Conservation (phyloP, 2,797 vertebrate species). For the Falco peregrinus region DNA sequence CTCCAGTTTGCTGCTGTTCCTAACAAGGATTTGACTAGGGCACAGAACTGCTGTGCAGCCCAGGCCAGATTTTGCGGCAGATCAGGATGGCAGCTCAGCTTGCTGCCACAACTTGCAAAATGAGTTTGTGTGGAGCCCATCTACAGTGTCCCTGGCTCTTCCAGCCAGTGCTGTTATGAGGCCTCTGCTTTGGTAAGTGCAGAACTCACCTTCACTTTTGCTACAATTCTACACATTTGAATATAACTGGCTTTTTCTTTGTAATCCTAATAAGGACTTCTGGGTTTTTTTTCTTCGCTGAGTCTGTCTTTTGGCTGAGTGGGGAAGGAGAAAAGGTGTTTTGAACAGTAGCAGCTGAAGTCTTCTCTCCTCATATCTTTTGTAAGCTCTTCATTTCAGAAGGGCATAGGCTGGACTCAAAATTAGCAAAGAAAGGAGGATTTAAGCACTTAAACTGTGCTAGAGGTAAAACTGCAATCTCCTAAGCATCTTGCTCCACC, state of each 20-base stretch:
- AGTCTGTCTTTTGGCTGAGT: neutral
- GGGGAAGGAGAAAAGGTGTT: neutral
- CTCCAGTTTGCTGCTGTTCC: neutral
- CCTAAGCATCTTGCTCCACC: neutral
- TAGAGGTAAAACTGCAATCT: neutral
- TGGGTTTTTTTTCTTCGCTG: neutral
- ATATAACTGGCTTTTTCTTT: neutral
- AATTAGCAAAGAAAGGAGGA: neutral
- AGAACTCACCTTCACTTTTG: neutral
- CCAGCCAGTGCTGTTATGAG: neutral
- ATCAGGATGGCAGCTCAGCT: neutral
- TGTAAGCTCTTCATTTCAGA: neutral
- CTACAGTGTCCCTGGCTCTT: neutral
- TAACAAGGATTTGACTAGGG: neutral
- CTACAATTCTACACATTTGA: neutral
- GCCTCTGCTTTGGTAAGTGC: neutral
- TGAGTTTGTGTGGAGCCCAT: neutral
- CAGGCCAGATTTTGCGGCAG: neutral
- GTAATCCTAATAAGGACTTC: neutral
- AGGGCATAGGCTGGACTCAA: neutral
- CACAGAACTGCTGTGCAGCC: neutral
- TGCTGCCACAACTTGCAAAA: neutral
- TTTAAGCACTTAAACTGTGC: neutral
- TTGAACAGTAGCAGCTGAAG: neutral
- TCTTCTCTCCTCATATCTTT: neutral